phyloP scores from a whole-genome alignment of 2,113 vertebrate species.

The Merops nubicus region DNA sequence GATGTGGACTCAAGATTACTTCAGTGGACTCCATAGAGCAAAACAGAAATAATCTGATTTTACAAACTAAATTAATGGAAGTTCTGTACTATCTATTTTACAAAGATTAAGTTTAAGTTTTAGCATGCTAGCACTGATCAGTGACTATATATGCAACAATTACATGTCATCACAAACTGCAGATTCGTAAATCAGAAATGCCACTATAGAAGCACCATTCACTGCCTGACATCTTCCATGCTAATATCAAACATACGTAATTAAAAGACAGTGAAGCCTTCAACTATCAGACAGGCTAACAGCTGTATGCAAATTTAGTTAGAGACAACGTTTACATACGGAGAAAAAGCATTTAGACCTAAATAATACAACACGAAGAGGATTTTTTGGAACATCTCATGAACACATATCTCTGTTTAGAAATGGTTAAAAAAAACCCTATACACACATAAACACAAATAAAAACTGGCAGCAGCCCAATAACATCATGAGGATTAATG shows the following conservation, averaged over 20 bases:
- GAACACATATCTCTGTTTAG: neutral
- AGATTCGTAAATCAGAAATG: neutral
- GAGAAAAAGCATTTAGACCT: neutral
- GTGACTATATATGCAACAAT: too few relatives aligned
- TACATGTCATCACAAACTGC: neutral
- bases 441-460: neutral
- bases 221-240: neutral
- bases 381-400: neutral
- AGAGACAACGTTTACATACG: neutral
- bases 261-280: neutral
- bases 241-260: neutral
- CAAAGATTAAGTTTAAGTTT: neutral
- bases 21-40: neutral
- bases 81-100: neutral
- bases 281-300: neutral
- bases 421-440: neutral
- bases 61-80: neutral
- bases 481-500: neutral
- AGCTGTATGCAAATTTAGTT: neutral
- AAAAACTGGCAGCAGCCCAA: neutral
- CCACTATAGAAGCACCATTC: neutral
- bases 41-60: neutral
- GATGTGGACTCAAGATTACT: neutral
- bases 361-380: neutral
- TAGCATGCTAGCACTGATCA: accelerated